Evolutionary conservation across 2,888 invertebrate species (phyloP).

Genomic region (Steinernema scapterisci): DNA sequence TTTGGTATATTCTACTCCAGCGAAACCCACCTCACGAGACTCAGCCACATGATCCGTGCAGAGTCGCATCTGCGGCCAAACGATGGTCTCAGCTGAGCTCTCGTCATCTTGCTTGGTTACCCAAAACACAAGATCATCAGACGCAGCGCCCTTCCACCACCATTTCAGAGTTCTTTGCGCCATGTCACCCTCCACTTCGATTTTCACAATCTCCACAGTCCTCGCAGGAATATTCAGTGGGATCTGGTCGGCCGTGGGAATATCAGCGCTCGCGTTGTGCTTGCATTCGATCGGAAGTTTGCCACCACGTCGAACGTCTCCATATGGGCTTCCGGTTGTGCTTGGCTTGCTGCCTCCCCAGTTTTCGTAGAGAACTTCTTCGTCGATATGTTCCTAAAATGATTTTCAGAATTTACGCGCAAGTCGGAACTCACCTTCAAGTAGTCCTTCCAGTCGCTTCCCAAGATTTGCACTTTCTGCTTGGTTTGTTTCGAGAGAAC

Average conservation of each 20-base stretch:
- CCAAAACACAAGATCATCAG: conserved; percentile 40
- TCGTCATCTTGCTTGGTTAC: conserved; percentile 56
- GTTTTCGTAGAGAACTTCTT: conserved; percentile 56
- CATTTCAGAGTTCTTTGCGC: conserved; percentile 50
- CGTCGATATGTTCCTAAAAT: conserved; percentile 56
- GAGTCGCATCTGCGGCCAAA: conserved; percentile 12
- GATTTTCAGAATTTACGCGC: conserved; percentile 11
- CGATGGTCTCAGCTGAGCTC: conserved; percentile 40
- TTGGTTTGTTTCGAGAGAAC: conserved; percentile 60
- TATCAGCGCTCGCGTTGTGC: conserved; percentile 11
- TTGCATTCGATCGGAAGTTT: conserved; percentile 54
- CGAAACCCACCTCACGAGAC: neutral
- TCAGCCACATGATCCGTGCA: conserved; percentile 9
- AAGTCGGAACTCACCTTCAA: conserved; percentile 42
- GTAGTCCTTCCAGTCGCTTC: conserved; percentile 59
- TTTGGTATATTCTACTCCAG: no score
- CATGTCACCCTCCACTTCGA: conserved; percentile 39
- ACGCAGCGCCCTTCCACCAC: conserved; percentile 58
- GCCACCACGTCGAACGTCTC: conserved; percentile 60
- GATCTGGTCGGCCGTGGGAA: neutral
- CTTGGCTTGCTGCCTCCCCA: conserved; percentile 59
- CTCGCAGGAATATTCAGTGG: neutral
- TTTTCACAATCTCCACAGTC: neutral
- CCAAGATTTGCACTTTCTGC: conserved; percentile 60
- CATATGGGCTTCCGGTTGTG: conserved; percentile 46